phyloP scores from a whole-genome alignment of 2,113 vertebrate genomes.

The Gallinago paraguaiae region DNA sequence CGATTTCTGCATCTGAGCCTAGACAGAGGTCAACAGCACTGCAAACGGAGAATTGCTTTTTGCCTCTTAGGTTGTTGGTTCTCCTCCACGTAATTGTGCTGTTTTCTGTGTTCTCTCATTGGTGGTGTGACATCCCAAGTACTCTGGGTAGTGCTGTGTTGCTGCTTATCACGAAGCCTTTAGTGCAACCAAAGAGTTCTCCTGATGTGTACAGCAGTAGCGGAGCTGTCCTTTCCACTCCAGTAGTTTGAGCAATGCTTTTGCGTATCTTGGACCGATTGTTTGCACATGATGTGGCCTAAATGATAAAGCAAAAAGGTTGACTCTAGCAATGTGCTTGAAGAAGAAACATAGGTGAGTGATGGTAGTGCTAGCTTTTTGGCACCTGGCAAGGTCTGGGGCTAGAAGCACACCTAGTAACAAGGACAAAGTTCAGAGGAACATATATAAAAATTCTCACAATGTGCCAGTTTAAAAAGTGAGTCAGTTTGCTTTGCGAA shows the following conservation, averaged over 20 bases:
- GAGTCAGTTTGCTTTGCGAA: slow-evolving; percentile 4
- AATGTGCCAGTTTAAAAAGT: neutral
- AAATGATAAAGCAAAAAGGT: neutral
- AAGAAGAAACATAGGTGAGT: neutral
- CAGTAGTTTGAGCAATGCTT: neutral
- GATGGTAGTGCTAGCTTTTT: neutral
- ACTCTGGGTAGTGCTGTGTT: neutral
- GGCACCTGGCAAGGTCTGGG: neutral
- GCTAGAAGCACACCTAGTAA: neutral
- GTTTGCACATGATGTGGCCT: neutral
- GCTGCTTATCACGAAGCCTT: neutral
- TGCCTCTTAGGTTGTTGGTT: neutral
- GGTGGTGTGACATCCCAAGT: neutral
- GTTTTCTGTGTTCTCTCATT: neutral
- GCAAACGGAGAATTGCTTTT: neutral
- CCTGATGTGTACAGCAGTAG: neutral
- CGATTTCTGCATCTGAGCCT: neutral
- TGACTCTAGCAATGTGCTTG: neutral
- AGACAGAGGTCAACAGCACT: neutral
- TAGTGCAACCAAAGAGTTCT: neutral
- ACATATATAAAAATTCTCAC: neutral
- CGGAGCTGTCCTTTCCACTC: neutral
- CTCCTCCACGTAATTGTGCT: neutral
- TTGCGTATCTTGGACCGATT: rapidly evolving
- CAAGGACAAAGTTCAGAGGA: neutral